A percentile compares a stretch with the other conserved stretches of the same genome.
Evolutionary conservation across 2,797 vertebrate species (phyloP).

Genomic region (Leucoraja ocellata): DNA sequence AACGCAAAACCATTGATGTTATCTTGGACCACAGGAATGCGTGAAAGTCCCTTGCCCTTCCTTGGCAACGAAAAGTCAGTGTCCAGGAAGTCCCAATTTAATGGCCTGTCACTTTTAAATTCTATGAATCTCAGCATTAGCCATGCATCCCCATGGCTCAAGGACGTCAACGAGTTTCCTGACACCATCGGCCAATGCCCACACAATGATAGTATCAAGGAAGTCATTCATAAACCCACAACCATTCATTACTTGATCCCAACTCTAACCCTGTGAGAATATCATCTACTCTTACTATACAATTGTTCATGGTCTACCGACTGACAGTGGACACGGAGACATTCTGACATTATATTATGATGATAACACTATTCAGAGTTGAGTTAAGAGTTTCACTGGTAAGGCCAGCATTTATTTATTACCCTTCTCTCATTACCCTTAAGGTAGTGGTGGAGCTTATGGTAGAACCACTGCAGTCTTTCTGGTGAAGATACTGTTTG

Average conservation of each 20-base stretch:
- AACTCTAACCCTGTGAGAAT: background rate
- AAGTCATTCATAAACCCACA: background rate
- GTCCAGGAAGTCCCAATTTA: background rate
- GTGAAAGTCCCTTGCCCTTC: background rate
- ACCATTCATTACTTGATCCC: background rate
- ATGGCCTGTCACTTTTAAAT: too few relatives aligned
- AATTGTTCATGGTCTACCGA: background rate
- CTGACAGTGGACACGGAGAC: background rate
- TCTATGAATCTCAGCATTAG: too few relatives aligned
- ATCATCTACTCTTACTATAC: background rate
- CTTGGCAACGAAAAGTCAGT: background rate
- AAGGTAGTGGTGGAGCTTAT: too few relatives aligned
- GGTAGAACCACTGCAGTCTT: too few relatives aligned
- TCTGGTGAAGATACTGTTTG: background rate
- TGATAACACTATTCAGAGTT: too few relatives aligned
- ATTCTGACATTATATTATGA: background rate
- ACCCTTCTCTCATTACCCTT: too few relatives aligned
- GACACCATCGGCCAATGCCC: background rate
- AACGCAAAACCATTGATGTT: background rate
- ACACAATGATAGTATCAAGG: background rate
- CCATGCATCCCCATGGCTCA: background rate
- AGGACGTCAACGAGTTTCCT: background rate
- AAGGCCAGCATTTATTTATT: too few relatives aligned
- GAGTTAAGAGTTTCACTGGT: too few relatives aligned
- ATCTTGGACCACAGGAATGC: background rate